Percentiles rank a stretch among this genome's conserved stretches.
Conservation (phyloP, 2,113 vertebrate species). For the Mastomys natalensis region DNA sequence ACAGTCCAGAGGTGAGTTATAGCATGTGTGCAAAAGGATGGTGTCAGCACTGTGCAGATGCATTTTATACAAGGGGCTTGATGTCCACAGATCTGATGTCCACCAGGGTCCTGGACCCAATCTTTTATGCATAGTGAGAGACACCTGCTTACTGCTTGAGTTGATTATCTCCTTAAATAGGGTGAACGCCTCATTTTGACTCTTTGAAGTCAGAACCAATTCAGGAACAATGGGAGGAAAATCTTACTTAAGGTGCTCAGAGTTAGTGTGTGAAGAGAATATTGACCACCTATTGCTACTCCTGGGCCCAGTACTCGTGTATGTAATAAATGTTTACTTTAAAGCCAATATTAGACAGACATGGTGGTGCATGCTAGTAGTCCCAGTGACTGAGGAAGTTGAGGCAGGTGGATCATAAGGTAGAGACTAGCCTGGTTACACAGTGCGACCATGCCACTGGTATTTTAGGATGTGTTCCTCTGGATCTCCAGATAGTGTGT, state of each 20-base stretch:
- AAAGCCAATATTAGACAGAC: neutral
- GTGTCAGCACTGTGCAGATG: neutral
- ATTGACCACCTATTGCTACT: neutral
- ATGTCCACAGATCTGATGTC: neutral
- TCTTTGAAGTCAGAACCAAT: conserved; percentile 12
- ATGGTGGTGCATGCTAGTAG: neutral
- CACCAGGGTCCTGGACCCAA: neutral
- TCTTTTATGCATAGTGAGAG: neutral
- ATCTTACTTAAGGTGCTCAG: conserved; percentile 35
- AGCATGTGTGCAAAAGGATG: neutral
- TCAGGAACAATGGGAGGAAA: conserved; percentile 10
- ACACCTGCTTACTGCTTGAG: neutral
- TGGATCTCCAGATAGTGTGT: neutral
- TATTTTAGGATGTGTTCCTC: conserved; percentile 9
- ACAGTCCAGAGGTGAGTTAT: neutral
- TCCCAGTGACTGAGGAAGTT: neutral
- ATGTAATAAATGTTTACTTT: neutral
- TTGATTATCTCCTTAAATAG: neutral
- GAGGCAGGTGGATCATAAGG: neutral
- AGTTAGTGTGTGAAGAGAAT: conserved; percentile 39
- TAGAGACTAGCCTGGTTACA: neutral
- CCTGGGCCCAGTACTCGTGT: neutral
- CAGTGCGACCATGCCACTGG: neutral
- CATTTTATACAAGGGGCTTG: neutral
- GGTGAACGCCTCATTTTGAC: neutral